phyloP scores from a whole-genome alignment of 2,888 invertebrate species.

The Leptinotarsa tumamoca region DNA sequence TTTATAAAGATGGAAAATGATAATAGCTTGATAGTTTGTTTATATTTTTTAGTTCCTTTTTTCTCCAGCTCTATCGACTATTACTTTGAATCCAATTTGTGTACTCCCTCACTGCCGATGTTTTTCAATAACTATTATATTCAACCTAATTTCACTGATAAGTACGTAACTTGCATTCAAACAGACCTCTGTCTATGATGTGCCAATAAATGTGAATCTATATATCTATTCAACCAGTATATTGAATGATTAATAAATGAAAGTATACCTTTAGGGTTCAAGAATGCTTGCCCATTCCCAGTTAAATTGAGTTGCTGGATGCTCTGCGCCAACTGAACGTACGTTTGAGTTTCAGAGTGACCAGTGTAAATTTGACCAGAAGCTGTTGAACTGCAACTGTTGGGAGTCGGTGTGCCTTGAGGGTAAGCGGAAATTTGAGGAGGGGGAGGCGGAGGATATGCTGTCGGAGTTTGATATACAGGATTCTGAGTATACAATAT shows the following conservation, averaged over 20 bases:
- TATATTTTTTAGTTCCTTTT: too few relatives aligned
- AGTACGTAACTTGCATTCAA: too few relatives aligned
- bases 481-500: not conserved
- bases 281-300: slow-evolving; percentile 29
- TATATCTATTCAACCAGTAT: not conserved
- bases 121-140: too few relatives aligned
- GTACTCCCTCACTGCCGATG: too few relatives aligned
- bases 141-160: too few relatives aligned
- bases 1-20: too few relatives aligned
- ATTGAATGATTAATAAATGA: not conserved
- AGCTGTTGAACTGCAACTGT: slow-evolving; percentile 53
- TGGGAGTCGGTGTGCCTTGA: slow-evolving; percentile 57
- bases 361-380: slow-evolving; percentile 42
- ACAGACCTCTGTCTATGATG: too few relatives aligned
- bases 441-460: slow-evolving; percentile 28
- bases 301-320: slow-evolving; percentile 55
- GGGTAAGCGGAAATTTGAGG: slow-evolving; percentile 47
- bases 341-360: slow-evolving; percentile 41
- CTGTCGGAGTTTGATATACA: slow-evolving; percentile 13
- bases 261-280: slow-evolving; percentile 36
- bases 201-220: not conserved
- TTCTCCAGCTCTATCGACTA: too few relatives aligned
- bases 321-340: slow-evolving; percentile 53
- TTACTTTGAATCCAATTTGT: too few relatives aligned
- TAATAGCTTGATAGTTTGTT: too few relatives aligned